Base-by-base conservation (phyloP, 2,113 vertebrate species). In the Noctilio leporinus region DNA sequence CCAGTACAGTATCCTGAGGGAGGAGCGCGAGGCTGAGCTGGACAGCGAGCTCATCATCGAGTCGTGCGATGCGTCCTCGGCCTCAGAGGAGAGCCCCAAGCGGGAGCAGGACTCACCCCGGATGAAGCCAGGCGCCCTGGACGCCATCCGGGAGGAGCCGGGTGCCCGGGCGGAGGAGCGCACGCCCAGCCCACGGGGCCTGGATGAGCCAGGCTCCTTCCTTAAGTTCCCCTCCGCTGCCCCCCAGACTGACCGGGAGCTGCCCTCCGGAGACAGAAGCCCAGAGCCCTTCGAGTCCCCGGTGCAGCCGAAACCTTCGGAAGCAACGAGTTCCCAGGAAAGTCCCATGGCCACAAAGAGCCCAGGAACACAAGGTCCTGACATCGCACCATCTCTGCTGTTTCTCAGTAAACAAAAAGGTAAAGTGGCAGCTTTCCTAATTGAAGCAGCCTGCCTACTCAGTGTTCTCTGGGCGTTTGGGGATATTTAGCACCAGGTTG, bases 11-110 rank as follows among this genome's bases (percentile, higher is more conserved):
- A 99, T 99, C 96, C 98, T 99, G 97, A 97, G 99, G 62, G 99
- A 99, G 97, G 99, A 99, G 97, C 98, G 99, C 12, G 99, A 99
- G 98, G 99, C 99, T 0, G 99, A 99, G 98, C 99, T 99, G 0
- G 99, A 99, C 98, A 99, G 99, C 2, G 99, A 99, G 97, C 99
- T 99, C 95, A 99, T 99, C 98, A 99, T 99, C 0, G 99, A 99
- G 98, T 99, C 98, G 0, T 98, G 98, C 0, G 99, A 99, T 0
- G 98, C 98, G 51, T 99, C 98, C 0, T 99, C 99, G 0, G 99
- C 99, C n/a, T 99, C 99, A 0, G 99, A 99, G 96, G 99, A 99
- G 98, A 99, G 99, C 97, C 99, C 99, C 0, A 99, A 99, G 97
- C 98, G 99, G 96, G 99, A 99, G 97, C 99, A 99, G 98, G 99